A percentile compares a stretch with the other conserved stretches of the same genome.
Conservation (phyloP, 2,113 vertebrate species). For the Pogonocichla stellata region DNA sequence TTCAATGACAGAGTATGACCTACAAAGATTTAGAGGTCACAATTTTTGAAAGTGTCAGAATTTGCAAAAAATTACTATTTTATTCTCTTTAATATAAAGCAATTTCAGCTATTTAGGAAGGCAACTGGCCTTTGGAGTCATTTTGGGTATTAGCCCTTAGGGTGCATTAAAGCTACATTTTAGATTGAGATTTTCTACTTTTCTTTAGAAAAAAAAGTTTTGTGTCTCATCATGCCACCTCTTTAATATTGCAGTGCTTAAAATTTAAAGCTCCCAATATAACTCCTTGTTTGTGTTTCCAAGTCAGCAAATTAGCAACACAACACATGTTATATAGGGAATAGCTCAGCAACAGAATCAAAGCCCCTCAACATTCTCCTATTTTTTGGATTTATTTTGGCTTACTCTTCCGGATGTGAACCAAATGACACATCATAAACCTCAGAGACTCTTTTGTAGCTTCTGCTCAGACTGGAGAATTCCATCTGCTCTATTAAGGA, state of each 20-base stretch:
- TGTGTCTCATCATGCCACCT: neutral
- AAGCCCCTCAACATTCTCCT: neutral
- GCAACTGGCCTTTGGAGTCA: neutral
- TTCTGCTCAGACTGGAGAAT: slow-evolving; percentile 11
- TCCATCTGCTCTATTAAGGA: slow-evolving; percentile 27
- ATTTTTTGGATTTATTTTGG: slow-evolving; percentile 18
- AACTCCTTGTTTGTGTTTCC: neutral
- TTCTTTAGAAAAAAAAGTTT: neutral
- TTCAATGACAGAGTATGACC: neutral
- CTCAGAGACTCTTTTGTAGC: slow-evolving; percentile 16
- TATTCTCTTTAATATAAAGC: neutral
- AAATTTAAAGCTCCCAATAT: slow-evolving; percentile 4
- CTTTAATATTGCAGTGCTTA: slow-evolving; percentile 13
- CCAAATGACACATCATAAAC: slow-evolving; percentile 17
- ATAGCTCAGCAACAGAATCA: slow-evolving; percentile 14
- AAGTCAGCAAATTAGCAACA: slow-evolving; percentile 47
- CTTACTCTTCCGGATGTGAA: neutral
- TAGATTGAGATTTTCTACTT: neutral
- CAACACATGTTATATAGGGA: neutral
- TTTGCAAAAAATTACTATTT: neutral
- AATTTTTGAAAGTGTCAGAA: neutral
- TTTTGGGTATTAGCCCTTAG: neutral
- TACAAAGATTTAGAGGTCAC: neutral
- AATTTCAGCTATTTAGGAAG: neutral
- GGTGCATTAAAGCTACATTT: neutral